Conservation (phyloP, 64 coral and sea anemone genomes). For the Montipora foliosa region DNA sequence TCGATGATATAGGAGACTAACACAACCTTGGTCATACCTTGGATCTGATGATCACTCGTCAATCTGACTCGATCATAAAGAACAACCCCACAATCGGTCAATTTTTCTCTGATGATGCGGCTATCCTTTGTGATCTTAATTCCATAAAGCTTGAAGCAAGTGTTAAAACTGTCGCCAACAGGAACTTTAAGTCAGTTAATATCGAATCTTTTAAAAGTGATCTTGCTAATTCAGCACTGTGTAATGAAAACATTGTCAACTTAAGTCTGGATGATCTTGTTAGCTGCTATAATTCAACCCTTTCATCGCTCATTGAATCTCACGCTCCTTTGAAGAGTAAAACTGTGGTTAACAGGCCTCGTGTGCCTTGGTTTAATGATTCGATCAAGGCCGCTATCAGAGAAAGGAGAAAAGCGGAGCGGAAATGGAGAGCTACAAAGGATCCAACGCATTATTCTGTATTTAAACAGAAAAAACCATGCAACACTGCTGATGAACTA, state of each 20-base stretch:
- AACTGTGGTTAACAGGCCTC: no score
- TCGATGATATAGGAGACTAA: no score
- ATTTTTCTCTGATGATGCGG: slow-evolving; percentile 17
- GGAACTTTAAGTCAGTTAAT: slow-evolving; percentile 33
- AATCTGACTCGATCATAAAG: slow-evolving; percentile 24
- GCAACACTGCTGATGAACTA: no score
- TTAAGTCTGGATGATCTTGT: slow-evolving; percentile 23
- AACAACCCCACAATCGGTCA: slow-evolving; percentile 5
- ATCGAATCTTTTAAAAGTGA: slow-evolving; percentile 17
- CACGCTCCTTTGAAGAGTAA: no score
- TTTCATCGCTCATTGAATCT: slow-evolving; percentile 6
- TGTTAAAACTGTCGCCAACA: slow-evolving; percentile 28
- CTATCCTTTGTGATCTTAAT: slow-evolving; percentile 33
- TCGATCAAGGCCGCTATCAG: no score
- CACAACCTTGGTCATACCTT: slow-evolving; percentile 18
- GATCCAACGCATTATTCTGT: no score
- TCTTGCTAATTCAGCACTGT: slow-evolving; percentile 14
- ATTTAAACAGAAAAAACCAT: no score
- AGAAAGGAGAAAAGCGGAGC: no score
- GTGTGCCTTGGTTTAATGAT: no score
- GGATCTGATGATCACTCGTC: slow-evolving; percentile 22
- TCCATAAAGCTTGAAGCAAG: slow-evolving; percentile 33
- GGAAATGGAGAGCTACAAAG: no score
- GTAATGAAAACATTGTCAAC: slow-evolving; percentile 21
- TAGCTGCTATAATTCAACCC: slow-evolving; percentile 21